A percentile compares a stretch with the other conserved stretches of the same genome.
Conservation (phyloP, 2,797 vertebrate genomes). For the Crenuchus spilurus region DNA sequence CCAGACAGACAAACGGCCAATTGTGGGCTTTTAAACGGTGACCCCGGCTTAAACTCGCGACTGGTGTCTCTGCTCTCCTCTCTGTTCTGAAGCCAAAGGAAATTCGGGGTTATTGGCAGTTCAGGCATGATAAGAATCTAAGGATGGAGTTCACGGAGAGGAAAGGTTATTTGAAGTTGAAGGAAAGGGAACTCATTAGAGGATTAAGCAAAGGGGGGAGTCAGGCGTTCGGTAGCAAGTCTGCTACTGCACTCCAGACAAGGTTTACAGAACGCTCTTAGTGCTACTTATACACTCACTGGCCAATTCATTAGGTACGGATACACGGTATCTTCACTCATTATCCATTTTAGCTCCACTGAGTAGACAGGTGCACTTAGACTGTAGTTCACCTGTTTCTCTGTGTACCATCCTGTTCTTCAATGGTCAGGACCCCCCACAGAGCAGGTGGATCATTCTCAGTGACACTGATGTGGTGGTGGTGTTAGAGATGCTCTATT, state of each 20-base stretch:
- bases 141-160: conserved; percentile 78
- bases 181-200: conserved; percentile 76
- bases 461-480: no score
- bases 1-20: conserved; percentile 73
- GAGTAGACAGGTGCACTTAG: no score
- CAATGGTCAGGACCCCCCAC: no score
- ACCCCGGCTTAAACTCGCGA: conserved; percentile 75
- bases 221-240: conserved; percentile 62
- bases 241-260: conserved; percentile 26
- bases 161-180: conserved; percentile 81
- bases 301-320: no score
- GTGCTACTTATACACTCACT: no score
- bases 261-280: no score
- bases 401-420: no score
- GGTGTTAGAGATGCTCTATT: no score
- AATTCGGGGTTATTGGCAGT: conserved; percentile 76
- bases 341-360: no score
- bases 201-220: conserved; percentile 77
- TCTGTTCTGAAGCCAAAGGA: conserved; percentile 71
- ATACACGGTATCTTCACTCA: no score
- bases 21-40: conserved; percentile 76
- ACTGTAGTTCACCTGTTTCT: no score
- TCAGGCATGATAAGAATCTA: conserved; percentile 82
- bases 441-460: no score
- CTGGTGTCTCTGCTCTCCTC: conserved; percentile 65